Evolutionary conservation across 1,140 invertebrate genomes (phyloP).

Genomic region (Popillia japonica): DNA sequence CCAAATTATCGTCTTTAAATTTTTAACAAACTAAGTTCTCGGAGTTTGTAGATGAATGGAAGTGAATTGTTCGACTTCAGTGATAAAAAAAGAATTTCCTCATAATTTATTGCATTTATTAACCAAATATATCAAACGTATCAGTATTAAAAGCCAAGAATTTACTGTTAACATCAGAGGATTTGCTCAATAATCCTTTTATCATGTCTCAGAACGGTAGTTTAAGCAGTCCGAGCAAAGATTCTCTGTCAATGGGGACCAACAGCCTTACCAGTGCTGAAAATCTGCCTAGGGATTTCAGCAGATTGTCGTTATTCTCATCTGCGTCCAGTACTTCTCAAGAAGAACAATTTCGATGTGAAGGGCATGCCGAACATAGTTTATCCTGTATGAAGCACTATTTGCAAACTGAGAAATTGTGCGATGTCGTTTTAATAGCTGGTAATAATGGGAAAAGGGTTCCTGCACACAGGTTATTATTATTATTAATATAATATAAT

Average conservation of each 20-base stretch:
- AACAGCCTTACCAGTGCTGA: constrained; percentile 57
- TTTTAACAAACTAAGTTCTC: background rate
- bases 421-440: constrained; percentile 81
- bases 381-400: constrained; percentile 83
- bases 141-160: constrained; percentile 24
- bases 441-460: constrained; percentile 65
- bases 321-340: constrained; percentile 59
- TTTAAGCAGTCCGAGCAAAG: constrained; percentile 55
- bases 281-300: constrained; percentile 65
- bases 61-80: background rate
- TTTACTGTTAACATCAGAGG: background rate
- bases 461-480: constrained; percentile 62
- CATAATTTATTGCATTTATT: background rate
- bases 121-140: background rate
- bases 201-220: constrained; percentile 55
- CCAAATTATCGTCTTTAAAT: constrained; percentile 10
- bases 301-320: constrained; percentile 66
- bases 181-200: background rate
- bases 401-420: constrained; percentile 79
- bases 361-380: constrained; percentile 81
- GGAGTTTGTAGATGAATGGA: background rate
- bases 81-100: background rate
- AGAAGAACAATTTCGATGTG: constrained; percentile 81
- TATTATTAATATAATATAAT: background rate
- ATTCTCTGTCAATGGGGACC: constrained; percentile 50